phyloP scores from a whole-genome alignment of 2,797 vertebrate species.

The Scleropages formosus region DNA sequence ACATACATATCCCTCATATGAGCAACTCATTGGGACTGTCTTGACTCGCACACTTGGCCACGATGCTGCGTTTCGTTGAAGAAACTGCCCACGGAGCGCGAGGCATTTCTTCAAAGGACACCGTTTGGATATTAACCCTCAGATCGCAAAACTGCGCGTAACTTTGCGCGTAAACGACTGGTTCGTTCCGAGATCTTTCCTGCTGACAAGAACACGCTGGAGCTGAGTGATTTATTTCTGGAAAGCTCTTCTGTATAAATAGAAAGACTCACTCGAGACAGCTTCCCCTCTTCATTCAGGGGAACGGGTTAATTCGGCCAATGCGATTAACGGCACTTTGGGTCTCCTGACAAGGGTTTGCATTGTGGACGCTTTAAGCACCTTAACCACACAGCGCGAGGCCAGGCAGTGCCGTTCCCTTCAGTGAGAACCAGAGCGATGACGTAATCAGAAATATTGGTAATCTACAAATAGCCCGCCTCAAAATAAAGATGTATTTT shows the following conservation, averaged over 20 bases:
- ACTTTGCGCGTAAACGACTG: too few species aligned
- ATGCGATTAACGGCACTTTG: conserved; percentile 47
- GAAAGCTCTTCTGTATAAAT: conserved; percentile 25
- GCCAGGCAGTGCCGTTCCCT: conserved; percentile 3
- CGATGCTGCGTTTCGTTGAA: too few species aligned
- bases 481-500: too few species aligned
- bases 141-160: too few species aligned
- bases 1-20: too few species aligned
- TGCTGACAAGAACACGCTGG: not conserved
- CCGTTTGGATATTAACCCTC: too few species aligned
- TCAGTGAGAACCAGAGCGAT: conserved; percentile 4
- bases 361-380: conserved; percentile 33
- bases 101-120: too few species aligned
- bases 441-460: conserved; percentile 18
- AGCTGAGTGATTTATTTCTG: conserved; percentile 21
- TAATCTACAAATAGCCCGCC: too few species aligned
- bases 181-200: too few species aligned
- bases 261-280: conserved; percentile 7
- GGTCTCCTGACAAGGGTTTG: conserved; percentile 46
- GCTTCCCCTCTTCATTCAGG: conserved; percentile 23
- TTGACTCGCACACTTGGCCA: too few species aligned
- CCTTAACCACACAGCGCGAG: conserved; percentile 28
- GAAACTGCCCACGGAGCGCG: too few species aligned
- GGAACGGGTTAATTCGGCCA: conserved; percentile 43
- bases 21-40: not conserved